phyloP scores from a whole-genome alignment of 1,140 invertebrate genomes.

The Apis cerana region DNA sequence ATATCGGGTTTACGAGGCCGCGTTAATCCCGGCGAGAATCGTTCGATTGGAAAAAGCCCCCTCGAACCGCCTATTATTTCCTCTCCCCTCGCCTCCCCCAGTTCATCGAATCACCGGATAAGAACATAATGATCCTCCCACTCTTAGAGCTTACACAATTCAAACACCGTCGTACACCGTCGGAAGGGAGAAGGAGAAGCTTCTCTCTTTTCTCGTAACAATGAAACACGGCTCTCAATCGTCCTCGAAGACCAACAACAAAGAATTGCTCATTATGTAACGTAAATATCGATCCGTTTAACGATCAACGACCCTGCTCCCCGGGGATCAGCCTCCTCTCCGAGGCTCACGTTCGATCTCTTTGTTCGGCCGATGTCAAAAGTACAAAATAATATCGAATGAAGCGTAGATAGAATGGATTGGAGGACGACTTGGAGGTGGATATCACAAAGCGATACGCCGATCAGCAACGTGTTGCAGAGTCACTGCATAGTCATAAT shows the following conservation, averaged over 20 bases:
- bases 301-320: too few species aligned
- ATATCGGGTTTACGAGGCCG: constrained; percentile 20
- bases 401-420: not conserved
- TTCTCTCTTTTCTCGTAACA: too few species aligned
- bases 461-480: constrained; percentile 55
- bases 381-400: constrained; percentile 48
- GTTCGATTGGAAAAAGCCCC: constrained; percentile 23
- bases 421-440: not conserved
- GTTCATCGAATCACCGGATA: constrained; percentile 2
- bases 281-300: not conserved
- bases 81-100: not conserved
- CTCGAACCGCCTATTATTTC: constrained; percentile 8
- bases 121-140: constrained; percentile 11
- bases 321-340: not conserved
- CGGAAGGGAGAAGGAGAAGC: not conserved
- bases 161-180: not conserved
- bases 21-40: constrained; percentile 34
- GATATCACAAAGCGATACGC: not conserved
- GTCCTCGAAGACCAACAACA: not conserved
- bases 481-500: constrained; percentile 57
- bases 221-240: not conserved
- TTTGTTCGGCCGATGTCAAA: not conserved
- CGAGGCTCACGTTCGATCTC: not conserved
- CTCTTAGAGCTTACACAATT: not conserved
- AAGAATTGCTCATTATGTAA: constrained; percentile 1